Conservation (phyloP, 2,888 invertebrate species). For the Lepidocyrtoides sp. region DNA sequence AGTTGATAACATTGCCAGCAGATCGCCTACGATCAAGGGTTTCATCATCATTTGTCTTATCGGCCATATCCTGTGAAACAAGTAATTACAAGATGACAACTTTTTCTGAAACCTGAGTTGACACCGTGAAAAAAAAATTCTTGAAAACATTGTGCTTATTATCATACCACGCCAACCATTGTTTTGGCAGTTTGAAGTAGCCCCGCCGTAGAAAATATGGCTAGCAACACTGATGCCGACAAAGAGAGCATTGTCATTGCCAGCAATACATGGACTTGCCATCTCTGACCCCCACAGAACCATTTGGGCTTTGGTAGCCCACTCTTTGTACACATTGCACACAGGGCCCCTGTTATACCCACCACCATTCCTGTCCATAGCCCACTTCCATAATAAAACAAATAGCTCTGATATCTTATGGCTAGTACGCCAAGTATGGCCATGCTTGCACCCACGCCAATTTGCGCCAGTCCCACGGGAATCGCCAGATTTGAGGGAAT, state of each 20-base stretch:
- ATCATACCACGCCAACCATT: constrained; percentile 72
- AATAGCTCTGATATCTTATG: constrained; percentile 84
- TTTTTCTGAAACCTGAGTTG: background rate
- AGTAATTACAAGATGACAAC: too few relatives aligned
- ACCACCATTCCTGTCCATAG: constrained; percentile 84
- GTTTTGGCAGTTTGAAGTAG: constrained; percentile 82
- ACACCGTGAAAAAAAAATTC: too few relatives aligned
- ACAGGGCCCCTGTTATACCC: constrained; percentile 82
- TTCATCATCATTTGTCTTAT: constrained; percentile 76
- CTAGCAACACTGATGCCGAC: constrained; percentile 77
- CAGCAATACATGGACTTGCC: constrained; percentile 81
- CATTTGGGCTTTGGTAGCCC: constrained; percentile 79
- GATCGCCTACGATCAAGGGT: constrained; percentile 78
- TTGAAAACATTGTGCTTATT: too few relatives aligned
- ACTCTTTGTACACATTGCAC: constrained; percentile 83
- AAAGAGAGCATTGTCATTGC: constrained; percentile 79
- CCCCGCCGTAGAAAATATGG: constrained; percentile 83
- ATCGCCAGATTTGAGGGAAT: constrained; percentile 81
- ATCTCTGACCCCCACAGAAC: constrained; percentile 82
- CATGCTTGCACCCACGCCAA: constrained; percentile 83
- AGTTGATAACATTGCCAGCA: constrained; percentile 82
- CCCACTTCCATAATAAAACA: constrained; percentile 84
- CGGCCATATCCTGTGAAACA: constrained; percentile 63
- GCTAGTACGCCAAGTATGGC: constrained; percentile 83
- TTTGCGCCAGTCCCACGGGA: constrained; percentile 82